Conservation (phyloP, 2,888 invertebrate species). For the Nomada fucata region DNA sequence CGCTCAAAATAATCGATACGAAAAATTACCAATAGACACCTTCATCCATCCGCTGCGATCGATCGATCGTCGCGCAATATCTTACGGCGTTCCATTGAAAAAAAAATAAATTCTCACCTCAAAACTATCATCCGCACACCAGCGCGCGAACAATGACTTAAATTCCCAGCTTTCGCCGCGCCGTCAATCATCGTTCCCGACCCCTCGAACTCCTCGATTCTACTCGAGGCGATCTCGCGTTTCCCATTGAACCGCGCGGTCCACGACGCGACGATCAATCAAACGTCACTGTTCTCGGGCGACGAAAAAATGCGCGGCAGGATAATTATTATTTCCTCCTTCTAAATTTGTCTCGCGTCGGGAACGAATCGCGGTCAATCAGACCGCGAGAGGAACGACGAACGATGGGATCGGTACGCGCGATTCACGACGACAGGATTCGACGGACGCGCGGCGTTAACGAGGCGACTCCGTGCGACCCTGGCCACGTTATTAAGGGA, state of each 20-base stretch:
- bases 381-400: constrained; percentile 14
- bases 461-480: constrained; percentile 21
- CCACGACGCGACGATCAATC: constrained; percentile 27
- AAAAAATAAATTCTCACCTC: background rate
- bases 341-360: background rate
- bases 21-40: no score
- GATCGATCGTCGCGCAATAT: no score
- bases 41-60: no score
- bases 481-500: constrained; percentile 53
- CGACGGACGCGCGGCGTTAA: constrained; percentile 22
- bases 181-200: constrained; percentile 19
- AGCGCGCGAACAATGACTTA: background rate
- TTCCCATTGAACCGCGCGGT: constrained; percentile 13
- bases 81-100: no score
- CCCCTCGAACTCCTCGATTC: background rate
- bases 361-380: constrained; percentile 13
- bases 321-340: no score
- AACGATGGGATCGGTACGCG: background rate
- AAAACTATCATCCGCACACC: background rate
- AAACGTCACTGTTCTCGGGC: constrained; percentile 20
- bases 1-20: no score
- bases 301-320: background rate
- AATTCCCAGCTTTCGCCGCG: constrained; percentile 2
- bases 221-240: constrained; percentile 3
- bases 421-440: background rate